These are phyloP conservation scores for Rugalucina vietnamica DNA, from an alignment of 2,888 invertebrate genomes.

Conservation along the genomic window DNA sequence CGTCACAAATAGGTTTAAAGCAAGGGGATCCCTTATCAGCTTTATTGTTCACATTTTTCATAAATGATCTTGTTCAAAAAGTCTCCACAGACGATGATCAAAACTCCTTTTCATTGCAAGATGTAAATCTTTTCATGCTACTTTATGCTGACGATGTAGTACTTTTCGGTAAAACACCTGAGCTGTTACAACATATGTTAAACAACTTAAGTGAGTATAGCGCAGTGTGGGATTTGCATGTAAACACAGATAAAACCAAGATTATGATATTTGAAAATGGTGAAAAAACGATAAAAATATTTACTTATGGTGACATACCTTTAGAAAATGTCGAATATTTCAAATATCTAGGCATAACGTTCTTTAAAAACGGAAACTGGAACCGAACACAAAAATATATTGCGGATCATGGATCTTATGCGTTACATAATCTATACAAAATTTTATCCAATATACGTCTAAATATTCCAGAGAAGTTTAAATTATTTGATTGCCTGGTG, in stretches of 20 bases:
- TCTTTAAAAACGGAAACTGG: conserved; percentile 3
- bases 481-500: neutral
- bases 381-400: neutral
- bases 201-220: neutral
- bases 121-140: conserved; percentile 4
- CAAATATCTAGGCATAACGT: conserved; percentile 14
- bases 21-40: neutral
- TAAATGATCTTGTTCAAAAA: neutral
- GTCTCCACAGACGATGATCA: neutral
- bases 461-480: neutral
- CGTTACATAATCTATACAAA: neutral
- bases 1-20: neutral
- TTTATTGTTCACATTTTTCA: neutral
- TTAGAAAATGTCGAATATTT: neutral
- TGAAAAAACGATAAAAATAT: neutral
- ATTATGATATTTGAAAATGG: conserved; percentile 1
- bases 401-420: neutral
- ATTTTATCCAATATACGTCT: neutral
- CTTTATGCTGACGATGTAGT: conserved; percentile 6
- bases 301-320: neutral
- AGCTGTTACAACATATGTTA: conserved; percentile 1
- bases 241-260: neutral
- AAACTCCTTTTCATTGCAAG: neutral
- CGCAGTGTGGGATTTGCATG: neutral
- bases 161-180: neutral